Percentiles rank a stretch among this genome's conserved stretches.
Conservation (phyloP, 2,888 invertebrate genomes). For the Hydriomena furcata region DNA sequence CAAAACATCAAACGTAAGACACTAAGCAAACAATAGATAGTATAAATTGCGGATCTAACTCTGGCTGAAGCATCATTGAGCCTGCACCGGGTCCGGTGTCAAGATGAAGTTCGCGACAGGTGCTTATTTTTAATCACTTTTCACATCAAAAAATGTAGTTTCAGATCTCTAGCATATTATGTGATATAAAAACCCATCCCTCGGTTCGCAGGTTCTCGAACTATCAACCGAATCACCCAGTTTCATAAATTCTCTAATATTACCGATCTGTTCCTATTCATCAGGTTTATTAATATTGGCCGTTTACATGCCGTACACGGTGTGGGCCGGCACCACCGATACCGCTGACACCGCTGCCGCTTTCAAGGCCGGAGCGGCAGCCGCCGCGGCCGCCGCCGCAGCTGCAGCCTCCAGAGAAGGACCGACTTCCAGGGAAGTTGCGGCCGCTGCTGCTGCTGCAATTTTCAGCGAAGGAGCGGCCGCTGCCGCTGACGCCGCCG, state of each 20-base stretch:
- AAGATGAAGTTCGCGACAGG: constrained; percentile 17
- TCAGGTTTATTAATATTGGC: constrained; percentile 15
- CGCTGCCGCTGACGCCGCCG: background rate
- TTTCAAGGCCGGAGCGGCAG: background rate
- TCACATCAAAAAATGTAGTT: too few species aligned
- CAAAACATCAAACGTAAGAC: background rate
- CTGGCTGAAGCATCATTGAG: background rate
- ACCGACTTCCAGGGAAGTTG: background rate
- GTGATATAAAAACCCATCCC: too few species aligned
- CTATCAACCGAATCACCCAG: too few species aligned
- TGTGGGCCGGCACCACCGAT: background rate
- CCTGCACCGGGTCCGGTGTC: background rate
- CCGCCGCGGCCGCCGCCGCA: constrained; percentile 2
- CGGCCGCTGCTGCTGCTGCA: background rate
- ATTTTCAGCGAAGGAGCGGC: background rate
- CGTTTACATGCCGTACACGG: constrained; percentile 15
- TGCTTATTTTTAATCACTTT: background rate
- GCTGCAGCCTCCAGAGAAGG: too few species aligned
- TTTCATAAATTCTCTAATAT: too few species aligned
- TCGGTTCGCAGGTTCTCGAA: too few species aligned
- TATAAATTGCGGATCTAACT: constrained; percentile 8
- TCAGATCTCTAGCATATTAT: too few species aligned
- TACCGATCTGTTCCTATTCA: background rate
- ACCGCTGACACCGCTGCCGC: background rate
- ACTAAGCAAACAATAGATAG: constrained; percentile 16